phyloP scores from a whole-genome alignment of 1,140 invertebrate genomes.

The Pseudomyrmex flavicornis region DNA sequence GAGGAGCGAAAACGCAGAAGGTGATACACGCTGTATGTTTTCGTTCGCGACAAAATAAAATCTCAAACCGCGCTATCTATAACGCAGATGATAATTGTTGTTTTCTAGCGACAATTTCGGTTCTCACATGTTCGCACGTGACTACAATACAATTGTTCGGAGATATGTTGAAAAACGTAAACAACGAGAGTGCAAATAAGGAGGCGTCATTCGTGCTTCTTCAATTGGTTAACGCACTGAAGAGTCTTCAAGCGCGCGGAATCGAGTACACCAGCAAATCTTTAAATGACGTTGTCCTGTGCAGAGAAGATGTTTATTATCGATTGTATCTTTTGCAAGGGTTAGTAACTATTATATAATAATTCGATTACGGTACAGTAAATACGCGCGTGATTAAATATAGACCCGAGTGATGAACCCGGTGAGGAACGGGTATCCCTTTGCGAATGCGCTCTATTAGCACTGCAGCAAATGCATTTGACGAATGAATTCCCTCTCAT shows the following conservation, averaged over 20 bases:
- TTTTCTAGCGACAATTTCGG: slow-evolving; percentile 90
- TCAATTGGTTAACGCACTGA: slow-evolving; percentile 92
- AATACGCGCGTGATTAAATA: slow-evolving; percentile 83
- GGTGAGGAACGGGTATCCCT: slow-evolving; percentile 89
- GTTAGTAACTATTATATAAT: slow-evolving; percentile 81
- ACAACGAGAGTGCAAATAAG: slow-evolving; percentile 82
- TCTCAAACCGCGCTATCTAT: neutral
- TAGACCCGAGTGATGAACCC: slow-evolving; percentile 86
- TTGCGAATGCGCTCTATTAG: slow-evolving; percentile 91
- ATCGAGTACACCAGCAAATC: slow-evolving; percentile 91
- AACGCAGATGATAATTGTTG: neutral
- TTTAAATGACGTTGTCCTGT: slow-evolving; percentile 88
- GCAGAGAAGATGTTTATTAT: slow-evolving; percentile 87
- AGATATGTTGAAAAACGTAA: slow-evolving; percentile 76
- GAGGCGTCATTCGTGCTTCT: slow-evolving; percentile 90
- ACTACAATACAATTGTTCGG: slow-evolving; percentile 89
- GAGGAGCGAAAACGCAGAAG: slow-evolving; percentile 87
- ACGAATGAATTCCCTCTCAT: slow-evolving; percentile 88
- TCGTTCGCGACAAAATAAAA: neutral
- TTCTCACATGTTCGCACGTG: slow-evolving; percentile 89
- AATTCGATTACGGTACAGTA: neutral
- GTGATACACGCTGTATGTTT: slow-evolving; percentile 77
- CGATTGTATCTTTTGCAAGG: slow-evolving; percentile 91
- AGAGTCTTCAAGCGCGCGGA: slow-evolving; percentile 93
- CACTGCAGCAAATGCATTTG: slow-evolving; percentile 87